phyloP scores from a whole-genome alignment of 2,113 vertebrate genomes.

The Calonectris borealis region DNA sequence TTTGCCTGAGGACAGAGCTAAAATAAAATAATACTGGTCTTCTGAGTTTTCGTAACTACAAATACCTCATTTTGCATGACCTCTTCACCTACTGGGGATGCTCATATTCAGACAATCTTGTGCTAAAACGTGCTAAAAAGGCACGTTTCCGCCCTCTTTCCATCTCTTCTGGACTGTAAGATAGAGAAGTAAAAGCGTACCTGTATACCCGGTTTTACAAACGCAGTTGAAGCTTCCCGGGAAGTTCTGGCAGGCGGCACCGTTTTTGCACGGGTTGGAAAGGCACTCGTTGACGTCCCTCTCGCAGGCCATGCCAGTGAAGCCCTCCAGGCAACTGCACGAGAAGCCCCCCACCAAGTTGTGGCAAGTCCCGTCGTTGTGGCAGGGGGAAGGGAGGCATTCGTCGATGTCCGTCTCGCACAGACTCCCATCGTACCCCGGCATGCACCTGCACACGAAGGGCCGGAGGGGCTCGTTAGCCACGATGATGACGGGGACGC shows the following conservation, averaged over 20 bases:
- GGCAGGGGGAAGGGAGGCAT: conserved; percentile 92
- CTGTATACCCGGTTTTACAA: conserved; percentile 94
- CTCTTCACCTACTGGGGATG: background rate
- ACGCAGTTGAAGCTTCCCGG: conserved; percentile 93
- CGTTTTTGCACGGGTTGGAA: conserved; percentile 90
- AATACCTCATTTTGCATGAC: background rate
- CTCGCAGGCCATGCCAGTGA: conserved; percentile 94
- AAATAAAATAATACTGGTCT: background rate
- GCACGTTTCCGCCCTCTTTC: background rate
- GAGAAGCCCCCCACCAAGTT: conserved; percentile 95
- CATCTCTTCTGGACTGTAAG: background rate
- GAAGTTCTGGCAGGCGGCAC: conserved; percentile 93
- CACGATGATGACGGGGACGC: conserved; percentile 86
- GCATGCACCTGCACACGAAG: conserved; percentile 89
- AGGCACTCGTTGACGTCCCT: conserved; percentile 95
- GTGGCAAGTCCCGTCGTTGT: conserved; percentile 93
- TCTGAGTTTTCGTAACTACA: background rate
- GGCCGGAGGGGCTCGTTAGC: conserved; percentile 87
- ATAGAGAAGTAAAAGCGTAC: conserved; percentile 61
- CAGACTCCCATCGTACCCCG: conserved; percentile 84
- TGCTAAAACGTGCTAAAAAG: background rate
- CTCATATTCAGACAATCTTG: background rate
- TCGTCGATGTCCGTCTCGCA: conserved; percentile 91
- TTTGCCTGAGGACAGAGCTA: background rate
- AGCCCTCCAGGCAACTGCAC: conserved; percentile 91